Evolutionary conservation across 2,888 invertebrate species (phyloP).

Genomic region (Rhabditophanes sp.): DNA sequence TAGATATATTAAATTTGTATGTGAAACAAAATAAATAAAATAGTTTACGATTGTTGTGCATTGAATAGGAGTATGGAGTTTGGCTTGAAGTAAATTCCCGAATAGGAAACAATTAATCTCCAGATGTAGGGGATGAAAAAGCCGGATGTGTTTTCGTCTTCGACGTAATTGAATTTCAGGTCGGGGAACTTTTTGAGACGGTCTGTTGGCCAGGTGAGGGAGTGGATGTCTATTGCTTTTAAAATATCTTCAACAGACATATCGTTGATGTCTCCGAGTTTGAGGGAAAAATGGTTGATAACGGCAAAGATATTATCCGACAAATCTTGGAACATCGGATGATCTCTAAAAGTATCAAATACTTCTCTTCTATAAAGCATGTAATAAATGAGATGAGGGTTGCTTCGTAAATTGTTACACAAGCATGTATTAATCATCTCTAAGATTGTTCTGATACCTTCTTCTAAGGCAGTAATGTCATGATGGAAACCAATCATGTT

Average conservation of each 20-base stretch:
- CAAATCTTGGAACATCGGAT: slow-evolving; percentile 62
- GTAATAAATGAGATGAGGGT: slow-evolving; percentile 82
- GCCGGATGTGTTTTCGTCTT: slow-evolving; percentile 93
- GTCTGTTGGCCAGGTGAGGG: slow-evolving; percentile 81
- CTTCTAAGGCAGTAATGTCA: slow-evolving; percentile 77
- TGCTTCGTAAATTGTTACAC: slow-evolving; percentile 63
- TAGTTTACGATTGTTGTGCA: background rate
- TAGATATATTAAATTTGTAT: background rate
- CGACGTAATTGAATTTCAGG: slow-evolving; percentile 92
- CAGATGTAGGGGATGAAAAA: slow-evolving; percentile 99
- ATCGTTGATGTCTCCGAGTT: slow-evolving; percentile 52
- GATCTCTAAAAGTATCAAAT: slow-evolving; percentile 68
- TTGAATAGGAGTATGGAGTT: slow-evolving; percentile 12
- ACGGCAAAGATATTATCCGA: slow-evolving; percentile 47
- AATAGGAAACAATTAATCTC: slow-evolving; percentile 58
- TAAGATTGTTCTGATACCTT: slow-evolving; percentile 82
- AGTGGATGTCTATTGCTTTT: slow-evolving; percentile 71
- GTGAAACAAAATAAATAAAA: background rate
- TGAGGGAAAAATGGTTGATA: slow-evolving; percentile 57
- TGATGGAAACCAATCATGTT: slow-evolving; percentile 54
- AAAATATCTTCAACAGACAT: slow-evolving; percentile 71
- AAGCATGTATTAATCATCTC: slow-evolving; percentile 92
- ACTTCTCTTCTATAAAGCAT: slow-evolving; percentile 76
- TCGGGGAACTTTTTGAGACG: slow-evolving; percentile 94
- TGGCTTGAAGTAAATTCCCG: slow-evolving; percentile 15